Evolutionary conservation across 1,140 invertebrate genomes (phyloP), one percentile per base, ranked within the genome.

Genomic region (Ruditapes philippinarum): DNA sequence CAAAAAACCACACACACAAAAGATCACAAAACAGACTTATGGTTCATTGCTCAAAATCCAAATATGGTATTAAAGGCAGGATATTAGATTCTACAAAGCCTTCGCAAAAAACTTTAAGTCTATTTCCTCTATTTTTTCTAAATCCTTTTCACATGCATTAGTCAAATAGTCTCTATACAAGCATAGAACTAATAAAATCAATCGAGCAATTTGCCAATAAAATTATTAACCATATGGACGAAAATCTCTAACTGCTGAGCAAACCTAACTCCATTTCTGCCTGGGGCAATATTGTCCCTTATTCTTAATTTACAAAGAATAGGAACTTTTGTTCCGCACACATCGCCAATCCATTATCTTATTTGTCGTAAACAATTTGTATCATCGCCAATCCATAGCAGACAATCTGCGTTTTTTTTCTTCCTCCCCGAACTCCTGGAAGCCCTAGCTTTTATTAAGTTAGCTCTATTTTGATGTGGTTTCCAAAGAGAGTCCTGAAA

Each of bases 201-300:
- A 81, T 81, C 57, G 54, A 74, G 25, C 65, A 84, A 84, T 84
- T 84, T 51, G 60, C 28, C 45, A 17, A 49, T 4, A 38, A 33
- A 84, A 84, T 84, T 73, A 84, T 51, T 25, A 84, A 84, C 65
- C 82, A 84, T 84, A 84, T 84, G 82, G 65, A 14, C 68, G 38
- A 33, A 73, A 28, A 54, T 84, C 49, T 65, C 42, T 49, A 42
- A 73, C 9, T 22, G 42, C 79, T 36, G 22, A 36, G 17, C 33
- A 74, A 84, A 51, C 74, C 45, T 33, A 57, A 51, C 45, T 7
- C 49, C 36, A 57, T 54, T n/a, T n/a, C 49, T 28, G 28, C 74
- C 28, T 54, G 22, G 36, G 74, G 45, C 74, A 54, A 33, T 51
- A 45, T 45, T 83, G 28, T 45, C 57, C 12, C 31, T 45, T 36